Percentiles rank a stretch among this genome's conserved stretches.
Conservation (phyloP, 2,113 vertebrate species). For the Labeo catla region DNA sequence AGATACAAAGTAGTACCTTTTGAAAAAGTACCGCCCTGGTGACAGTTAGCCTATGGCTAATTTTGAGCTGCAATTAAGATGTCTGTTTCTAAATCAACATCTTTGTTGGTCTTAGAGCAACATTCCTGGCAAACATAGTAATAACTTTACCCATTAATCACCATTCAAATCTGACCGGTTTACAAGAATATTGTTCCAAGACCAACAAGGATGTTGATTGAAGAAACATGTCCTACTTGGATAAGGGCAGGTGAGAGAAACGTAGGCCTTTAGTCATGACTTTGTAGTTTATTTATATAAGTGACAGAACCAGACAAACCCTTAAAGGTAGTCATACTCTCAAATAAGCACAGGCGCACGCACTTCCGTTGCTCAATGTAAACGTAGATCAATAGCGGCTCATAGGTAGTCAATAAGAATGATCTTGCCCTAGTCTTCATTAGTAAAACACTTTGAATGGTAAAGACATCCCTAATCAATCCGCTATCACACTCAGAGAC, state of each 20-base stretch:
- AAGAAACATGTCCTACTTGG: background rate
- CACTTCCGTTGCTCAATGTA: background rate
- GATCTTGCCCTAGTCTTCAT: constrained; percentile 97
- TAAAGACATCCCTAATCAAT: constrained; percentile 95
- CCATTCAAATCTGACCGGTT: background rate
- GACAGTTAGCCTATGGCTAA: background rate
- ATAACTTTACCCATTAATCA: background rate
- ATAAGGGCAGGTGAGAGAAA: background rate
- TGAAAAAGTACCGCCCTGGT: background rate
- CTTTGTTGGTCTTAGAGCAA: background rate
- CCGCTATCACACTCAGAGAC: constrained; percentile 74
- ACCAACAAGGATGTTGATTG: constrained; percentile 12
- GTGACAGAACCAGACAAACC: background rate
- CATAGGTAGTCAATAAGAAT: constrained; percentile 92
- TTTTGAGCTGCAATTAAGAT: background rate
- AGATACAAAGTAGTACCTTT: background rate
- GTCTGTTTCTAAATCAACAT: background rate
- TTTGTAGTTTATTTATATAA: background rate
- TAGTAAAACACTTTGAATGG: constrained; percentile 96
- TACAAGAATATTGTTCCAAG: background rate
- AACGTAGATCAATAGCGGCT: constrained; percentile 84
- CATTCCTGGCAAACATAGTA: constrained; percentile 10
- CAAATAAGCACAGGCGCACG: constrained; percentile 45
- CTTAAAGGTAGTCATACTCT: background rate
- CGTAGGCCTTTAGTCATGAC: background rate